Conservation (phyloP, 2,888 invertebrate genomes). For the Pristionchus exspectatus region DNA sequence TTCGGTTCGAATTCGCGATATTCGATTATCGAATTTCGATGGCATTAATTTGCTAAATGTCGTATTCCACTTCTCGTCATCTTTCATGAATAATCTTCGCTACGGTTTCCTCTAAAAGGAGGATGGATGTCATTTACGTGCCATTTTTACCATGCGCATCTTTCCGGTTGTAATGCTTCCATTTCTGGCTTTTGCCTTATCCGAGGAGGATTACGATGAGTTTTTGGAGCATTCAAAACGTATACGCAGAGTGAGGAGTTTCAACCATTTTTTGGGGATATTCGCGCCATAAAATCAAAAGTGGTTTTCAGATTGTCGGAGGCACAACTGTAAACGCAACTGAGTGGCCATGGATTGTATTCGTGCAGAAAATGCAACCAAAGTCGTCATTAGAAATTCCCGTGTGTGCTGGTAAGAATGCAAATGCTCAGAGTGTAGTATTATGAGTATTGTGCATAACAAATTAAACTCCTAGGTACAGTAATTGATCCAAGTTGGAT, state of each 20-base stretch:
- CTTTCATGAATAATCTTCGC: too few relatives aligned
- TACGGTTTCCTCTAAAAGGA: too few relatives aligned
- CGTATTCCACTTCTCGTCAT: too few relatives aligned
- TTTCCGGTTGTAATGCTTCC: too few relatives aligned
- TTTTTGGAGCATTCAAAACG: not conserved
- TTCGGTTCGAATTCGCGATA: too few relatives aligned
- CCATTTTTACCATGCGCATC: too few relatives aligned
- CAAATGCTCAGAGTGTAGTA: not conserved
- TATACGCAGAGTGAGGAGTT: not conserved
- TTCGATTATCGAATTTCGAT: too few relatives aligned
- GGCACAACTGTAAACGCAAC: not conserved
- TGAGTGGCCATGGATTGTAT: not conserved
- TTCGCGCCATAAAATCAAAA: not conserved
- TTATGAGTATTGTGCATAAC: not conserved
- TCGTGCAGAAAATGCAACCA: not conserved
- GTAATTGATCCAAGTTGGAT: not conserved
- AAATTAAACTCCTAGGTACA: not conserved
- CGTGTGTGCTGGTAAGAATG: too few relatives aligned
- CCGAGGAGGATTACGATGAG: not conserved
- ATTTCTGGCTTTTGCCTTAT: not conserved
- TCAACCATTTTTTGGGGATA: not conserved
- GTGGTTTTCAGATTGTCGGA: not conserved
- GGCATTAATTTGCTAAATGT: too few relatives aligned
- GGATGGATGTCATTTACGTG: too few relatives aligned
- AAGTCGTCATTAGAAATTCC: too few relatives aligned